Percentiles rank a stretch among this genome's conserved stretches.
These are phyloP conservation scores for Ageneiosus marmoratus DNA, from an alignment of 2,113 vertebrate genomes.

Conservation along the genomic window DNA sequence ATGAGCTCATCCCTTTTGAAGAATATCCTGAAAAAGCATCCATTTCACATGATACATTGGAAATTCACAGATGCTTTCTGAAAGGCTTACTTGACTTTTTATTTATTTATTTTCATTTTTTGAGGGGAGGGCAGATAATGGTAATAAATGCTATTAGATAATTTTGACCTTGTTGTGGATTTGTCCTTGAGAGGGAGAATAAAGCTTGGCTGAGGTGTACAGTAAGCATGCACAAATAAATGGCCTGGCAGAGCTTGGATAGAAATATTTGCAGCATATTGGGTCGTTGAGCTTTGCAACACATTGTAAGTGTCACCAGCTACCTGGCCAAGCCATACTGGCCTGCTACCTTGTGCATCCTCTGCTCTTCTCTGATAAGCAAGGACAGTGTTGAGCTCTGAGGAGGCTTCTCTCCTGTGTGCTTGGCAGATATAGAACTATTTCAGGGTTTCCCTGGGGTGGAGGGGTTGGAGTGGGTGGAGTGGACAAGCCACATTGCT, in stretches of 20 bases:
- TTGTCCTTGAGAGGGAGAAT: constrained; percentile 44
- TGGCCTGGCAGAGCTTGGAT: constrained; percentile 21
- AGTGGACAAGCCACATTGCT: neutral
- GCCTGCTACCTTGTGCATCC: constrained; percentile 18
- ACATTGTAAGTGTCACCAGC: constrained; percentile 43
- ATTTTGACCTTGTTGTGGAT: constrained; percentile 43
- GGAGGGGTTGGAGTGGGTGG: neutral
- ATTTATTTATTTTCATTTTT: neutral
- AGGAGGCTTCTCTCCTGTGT: constrained; percentile 12
- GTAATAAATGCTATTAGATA: constrained; percentile 39
- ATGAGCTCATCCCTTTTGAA: constrained; percentile 47
- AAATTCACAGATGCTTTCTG: constrained; percentile 36
- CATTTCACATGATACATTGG: constrained; percentile 39
- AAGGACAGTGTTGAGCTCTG: constrained; percentile 36
- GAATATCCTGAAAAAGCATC: constrained; percentile 52
- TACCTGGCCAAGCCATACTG: constrained; percentile 10
- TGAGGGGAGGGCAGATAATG: neutral
- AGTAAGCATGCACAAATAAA: constrained; percentile 33
- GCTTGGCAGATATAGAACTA: constrained; percentile 29
- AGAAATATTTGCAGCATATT: constrained; percentile 29
- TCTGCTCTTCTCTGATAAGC: constrained; percentile 43
- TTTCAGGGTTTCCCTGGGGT: constrained; percentile 33
- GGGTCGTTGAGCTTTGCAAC: constrained; percentile 23
- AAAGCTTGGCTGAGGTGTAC: constrained; percentile 28
- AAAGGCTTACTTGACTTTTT: constrained; percentile 31